Conservation (phyloP, 2,888 invertebrate genomes). For the Cryptus armator region DNA sequence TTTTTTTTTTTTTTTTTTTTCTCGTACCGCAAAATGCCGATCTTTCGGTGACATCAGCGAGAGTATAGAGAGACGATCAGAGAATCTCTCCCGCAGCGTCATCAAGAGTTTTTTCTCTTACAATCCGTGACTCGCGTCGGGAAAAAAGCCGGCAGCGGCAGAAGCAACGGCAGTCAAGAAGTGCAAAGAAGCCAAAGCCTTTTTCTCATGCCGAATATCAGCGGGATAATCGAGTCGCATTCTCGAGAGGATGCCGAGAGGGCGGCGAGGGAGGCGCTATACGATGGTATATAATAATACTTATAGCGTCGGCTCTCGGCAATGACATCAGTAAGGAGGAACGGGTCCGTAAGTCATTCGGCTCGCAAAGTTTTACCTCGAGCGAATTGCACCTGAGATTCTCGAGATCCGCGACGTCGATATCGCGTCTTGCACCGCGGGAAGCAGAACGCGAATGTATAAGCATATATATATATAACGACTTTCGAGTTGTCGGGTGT, state of each 20-base stretch:
- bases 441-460: constrained; percentile 54
- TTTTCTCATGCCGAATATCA: constrained; percentile 48
- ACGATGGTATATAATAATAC: constrained; percentile 62
- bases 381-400: constrained; percentile 76
- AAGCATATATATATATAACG: constrained; percentile 30
- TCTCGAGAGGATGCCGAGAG: constrained; percentile 72
- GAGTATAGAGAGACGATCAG: constrained; percentile 14
- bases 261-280: constrained; percentile 68
- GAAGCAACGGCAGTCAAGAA: neutral
- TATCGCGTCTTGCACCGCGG: constrained; percentile 71
- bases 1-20: constrained; percentile 4
- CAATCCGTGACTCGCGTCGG: constrained; percentile 3
- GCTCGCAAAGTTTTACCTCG: constrained; percentile 46
- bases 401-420: constrained; percentile 79
- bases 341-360: constrained; percentile 81
- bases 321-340: constrained; percentile 82
- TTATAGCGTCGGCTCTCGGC: constrained; percentile 79
- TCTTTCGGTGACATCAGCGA: constrained; percentile 41
- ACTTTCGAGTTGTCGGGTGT: constrained; percentile 40
- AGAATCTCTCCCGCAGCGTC: constrained; percentile 62
- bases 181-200: constrained; percentile 34
- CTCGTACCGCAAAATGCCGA: constrained; percentile 33
- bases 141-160: constrained; percentile 11
- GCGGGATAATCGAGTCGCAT: constrained; percentile 79
- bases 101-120: constrained; percentile 41